Conservation (phyloP, 2,113 vertebrate genomes). For the Otolemur garnettii region DNA sequence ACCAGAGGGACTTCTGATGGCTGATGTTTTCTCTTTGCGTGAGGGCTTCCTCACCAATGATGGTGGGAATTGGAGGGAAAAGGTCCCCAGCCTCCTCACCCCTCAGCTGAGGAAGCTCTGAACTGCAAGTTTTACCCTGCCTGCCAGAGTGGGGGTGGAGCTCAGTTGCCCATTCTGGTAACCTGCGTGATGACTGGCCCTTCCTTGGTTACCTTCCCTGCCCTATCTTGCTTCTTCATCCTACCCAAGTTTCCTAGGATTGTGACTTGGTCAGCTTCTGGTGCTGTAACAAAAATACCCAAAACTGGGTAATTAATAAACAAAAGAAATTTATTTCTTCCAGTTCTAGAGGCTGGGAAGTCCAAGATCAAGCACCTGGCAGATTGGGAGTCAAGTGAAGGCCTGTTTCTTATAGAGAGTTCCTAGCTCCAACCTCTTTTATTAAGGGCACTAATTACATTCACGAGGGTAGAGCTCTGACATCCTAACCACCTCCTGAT, state of each 20-base stretch:
- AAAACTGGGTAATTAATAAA: background rate
- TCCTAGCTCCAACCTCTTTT: background rate
- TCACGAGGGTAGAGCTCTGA: background rate
- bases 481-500: background rate
- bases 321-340: background rate
- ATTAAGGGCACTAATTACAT: background rate
- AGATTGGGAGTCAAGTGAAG: background rate
- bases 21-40: background rate
- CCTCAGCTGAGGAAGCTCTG: background rate
- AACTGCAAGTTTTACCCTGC: fast-evolving
- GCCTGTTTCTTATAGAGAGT: background rate
- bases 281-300: background rate
- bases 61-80: background rate
- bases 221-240: background rate
- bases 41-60: background rate
- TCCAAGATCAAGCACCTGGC: background rate
- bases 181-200: no score
- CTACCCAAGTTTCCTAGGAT: background rate
- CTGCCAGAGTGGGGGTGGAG: no score
- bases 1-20: background rate
- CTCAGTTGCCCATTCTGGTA: fast-evolving
- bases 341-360: background rate
- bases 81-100: background rate
- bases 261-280: background rate
- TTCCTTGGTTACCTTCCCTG: background rate